Evolutionary conservation across 2,113 vertebrate genomes (phyloP).

Genomic region (Colaptes auratus): DNA sequence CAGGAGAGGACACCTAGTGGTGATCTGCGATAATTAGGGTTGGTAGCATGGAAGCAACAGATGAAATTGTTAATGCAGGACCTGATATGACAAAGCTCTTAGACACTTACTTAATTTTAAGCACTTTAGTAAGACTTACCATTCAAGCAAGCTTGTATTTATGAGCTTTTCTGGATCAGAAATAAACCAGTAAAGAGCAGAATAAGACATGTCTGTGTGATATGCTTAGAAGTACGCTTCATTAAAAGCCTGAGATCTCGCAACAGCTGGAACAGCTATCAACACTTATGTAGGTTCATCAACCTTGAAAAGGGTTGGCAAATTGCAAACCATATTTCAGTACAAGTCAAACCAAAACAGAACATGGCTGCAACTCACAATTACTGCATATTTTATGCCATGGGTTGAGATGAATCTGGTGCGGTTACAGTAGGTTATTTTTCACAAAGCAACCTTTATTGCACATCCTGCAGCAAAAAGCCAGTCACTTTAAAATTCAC

Average conservation of each 20-base stretch:
- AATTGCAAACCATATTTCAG: neutral
- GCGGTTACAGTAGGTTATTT: neutral
- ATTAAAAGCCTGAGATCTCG: neutral
- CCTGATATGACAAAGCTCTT: neutral
- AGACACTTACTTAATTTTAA: neutral
- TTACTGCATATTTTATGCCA: neutral
- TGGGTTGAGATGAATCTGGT: too few relatives aligned
- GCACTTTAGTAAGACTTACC: neutral
- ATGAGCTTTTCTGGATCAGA: neutral
- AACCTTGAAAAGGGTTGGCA: neutral
- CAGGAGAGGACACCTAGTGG: constrained; percentile 72
- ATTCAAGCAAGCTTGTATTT: neutral
- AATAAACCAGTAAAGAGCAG: neutral
- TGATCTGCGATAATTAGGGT: neutral
- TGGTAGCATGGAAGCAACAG: neutral
- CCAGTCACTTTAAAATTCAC: neutral
- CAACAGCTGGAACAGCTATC: neutral
- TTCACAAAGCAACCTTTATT: neutral
- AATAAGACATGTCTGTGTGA: neutral
- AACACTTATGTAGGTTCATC: fast-evolving
- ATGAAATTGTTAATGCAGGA: neutral
- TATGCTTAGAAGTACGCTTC: neutral
- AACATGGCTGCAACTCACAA: neutral
- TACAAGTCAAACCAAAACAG: neutral
- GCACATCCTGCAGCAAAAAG: neutral